Percentiles rank a stretch among this genome's conserved stretches.
These are phyloP conservation scores for Blastobasis adustella DNA, from an alignment of 2,888 invertebrate species.

Conservation along the genomic window DNA sequence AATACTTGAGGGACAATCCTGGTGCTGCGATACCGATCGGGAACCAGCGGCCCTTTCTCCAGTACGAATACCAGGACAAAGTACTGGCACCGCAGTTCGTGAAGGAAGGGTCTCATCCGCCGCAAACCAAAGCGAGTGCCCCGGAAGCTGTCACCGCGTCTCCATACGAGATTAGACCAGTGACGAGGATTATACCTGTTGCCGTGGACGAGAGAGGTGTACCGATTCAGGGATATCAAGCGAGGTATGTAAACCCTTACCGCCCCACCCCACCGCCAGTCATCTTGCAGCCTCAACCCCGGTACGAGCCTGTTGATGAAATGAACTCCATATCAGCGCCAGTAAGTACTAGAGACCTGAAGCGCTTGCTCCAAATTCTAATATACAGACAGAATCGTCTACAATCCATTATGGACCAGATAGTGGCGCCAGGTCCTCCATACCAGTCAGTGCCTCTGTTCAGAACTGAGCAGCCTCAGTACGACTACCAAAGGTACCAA, in stretches of 20 bases:
- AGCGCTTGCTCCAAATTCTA: constrained; percentile 78
- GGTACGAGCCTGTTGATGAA: constrained; percentile 69
- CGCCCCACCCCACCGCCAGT: constrained; percentile 31
- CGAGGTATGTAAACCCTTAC: constrained; percentile 51
- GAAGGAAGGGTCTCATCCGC: constrained; percentile 36
- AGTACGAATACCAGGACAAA: constrained; percentile 65
- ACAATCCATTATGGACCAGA: constrained; percentile 71
- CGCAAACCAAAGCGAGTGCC: constrained; percentile 38
- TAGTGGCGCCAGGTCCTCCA: constrained; percentile 46
- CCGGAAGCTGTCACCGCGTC: constrained; percentile 48
- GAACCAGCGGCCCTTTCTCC: constrained; percentile 67
- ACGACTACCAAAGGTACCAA: constrained; percentile 44
- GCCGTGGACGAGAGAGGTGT: constrained; percentile 64
- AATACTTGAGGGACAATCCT: constrained; percentile 67
- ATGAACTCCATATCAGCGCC: constrained; percentile 79
- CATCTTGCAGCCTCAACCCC: constrained; percentile 39
- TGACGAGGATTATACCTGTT: constrained; percentile 58
- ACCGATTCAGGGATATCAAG: constrained; percentile 57
- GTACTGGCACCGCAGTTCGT: constrained; percentile 61
- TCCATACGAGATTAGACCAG: constrained; percentile 50
- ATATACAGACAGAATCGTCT: constrained; percentile 77
- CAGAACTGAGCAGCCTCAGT: constrained; percentile 31
- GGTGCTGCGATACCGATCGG: constrained; percentile 66
- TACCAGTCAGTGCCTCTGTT: constrained; percentile 41
- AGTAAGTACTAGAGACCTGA: constrained; percentile 81